Base-by-base conservation (phyloP, 2,113 vertebrate genomes). In the Sporophila hypoxantha region DNA sequence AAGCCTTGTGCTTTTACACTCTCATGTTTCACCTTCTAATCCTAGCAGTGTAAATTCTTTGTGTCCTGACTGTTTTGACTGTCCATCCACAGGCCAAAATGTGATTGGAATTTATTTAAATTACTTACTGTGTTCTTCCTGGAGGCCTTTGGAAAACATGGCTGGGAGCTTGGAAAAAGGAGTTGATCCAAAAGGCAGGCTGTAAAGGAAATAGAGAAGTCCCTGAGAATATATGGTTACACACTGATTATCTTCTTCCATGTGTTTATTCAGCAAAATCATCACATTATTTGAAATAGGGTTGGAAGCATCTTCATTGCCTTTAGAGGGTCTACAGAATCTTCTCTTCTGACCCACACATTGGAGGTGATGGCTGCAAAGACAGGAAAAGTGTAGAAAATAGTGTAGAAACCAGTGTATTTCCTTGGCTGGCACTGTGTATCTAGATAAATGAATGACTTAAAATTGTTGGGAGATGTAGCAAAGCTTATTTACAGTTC, bases 401-500 rank as follows among this genome's bases (percentile, higher is more conserved):
- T 17, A 47, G 12, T 25, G 30, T 41, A 57, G 32, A 82, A 90
- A 29, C n/a, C 50, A 52, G 36, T 76, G n/a, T 12, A 30, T 59
- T 83, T 85, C 56, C 41, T 67, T 77, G 46, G 15, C 61, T 83
- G 65, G 36, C 44, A 42, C 62, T 76, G 16, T 47, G 19, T 64
- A 87, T 82, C 47, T 67, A 83, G 39, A 27, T 89, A 93, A 95
- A 93, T 82, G 47, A 91, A 85, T 85, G 34, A 53, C 37, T 74
- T 74, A 19, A 49, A 85, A 64, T 61, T 89, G 49, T 80, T 89
- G 59, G 73, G 29, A 71, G 41, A 81, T 88, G 85, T 78, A 91
- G 74, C 37, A 49, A 71, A 90, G 71, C 64, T 93, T 87, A 91
- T 94, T 93, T 92, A 83, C 55, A 92, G 69, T 77, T 93, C 53